phyloP scores from a whole-genome alignment of 1,140 invertebrate genomes.

The Ruditapes philippinarum region DNA sequence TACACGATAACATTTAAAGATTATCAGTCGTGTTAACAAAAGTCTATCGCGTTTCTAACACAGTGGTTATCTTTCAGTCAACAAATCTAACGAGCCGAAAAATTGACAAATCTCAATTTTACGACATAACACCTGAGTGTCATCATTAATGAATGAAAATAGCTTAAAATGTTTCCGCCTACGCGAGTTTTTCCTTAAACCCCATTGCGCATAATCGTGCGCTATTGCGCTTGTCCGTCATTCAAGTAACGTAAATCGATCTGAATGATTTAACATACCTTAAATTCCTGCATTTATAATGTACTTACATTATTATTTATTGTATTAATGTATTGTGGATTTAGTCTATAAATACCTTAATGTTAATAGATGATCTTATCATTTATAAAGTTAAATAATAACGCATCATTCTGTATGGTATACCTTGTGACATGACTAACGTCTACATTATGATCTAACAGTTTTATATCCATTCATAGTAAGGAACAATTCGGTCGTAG shows the following conservation, averaged over 20 bases:
- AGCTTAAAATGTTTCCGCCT: neutral
- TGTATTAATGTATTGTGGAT: too few relatives aligned
- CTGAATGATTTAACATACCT: neutral
- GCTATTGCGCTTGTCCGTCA: neutral
- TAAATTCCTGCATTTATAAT: neutral
- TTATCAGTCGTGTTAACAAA: neutral
- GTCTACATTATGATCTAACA: neutral
- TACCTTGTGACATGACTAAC: too few relatives aligned
- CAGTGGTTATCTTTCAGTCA: neutral
- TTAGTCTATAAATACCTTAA: too few relatives aligned
- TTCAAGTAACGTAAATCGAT: neutral
- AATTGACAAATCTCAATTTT: constrained; percentile 15
- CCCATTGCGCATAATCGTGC: neutral
- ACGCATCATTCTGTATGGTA: too few relatives aligned
- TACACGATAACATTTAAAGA: neutral
- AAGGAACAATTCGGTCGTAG: neutral
- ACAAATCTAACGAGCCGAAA: neutral
- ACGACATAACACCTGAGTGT: neutral
- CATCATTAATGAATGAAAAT: neutral
- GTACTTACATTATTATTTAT: too few relatives aligned
- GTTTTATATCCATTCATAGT: neutral
- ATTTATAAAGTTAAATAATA: too few relatives aligned
- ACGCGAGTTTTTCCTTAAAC: neutral
- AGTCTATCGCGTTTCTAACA: neutral
- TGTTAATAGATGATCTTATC: too few relatives aligned